Evolutionary conservation across 2,797 vertebrate genomes (phyloP), one percentile per base, ranked within the genome.

Genomic region (Knipowitschia caucasica): DNA sequence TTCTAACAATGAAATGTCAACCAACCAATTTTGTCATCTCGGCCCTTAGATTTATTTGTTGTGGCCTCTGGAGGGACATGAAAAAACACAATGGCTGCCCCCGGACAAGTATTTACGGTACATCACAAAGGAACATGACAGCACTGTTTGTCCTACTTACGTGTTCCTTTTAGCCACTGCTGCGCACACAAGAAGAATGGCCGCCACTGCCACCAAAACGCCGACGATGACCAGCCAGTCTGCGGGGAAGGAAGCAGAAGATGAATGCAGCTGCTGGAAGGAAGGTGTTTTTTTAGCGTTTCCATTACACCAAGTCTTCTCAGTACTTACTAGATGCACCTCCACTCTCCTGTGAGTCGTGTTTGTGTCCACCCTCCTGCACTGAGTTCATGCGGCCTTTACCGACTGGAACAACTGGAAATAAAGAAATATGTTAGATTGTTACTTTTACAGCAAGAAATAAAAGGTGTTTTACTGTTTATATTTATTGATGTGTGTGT

Each of bases 211-310:
- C 29, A 77, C 45, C 11, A 89, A 35, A 36, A 83, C 79, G 6
- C 27, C 1, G 1, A 89, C 0, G 47, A 91, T 78, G 6, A 92
- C 59, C 63, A 88, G 50, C 89, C 82, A 90, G 63, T 85, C 91
- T 92, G 62, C 2, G 50, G 65, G 35, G 67, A 36, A 71, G 39
- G 77, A 5, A 34, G 65, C n/a, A 64, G 49, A 6, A 23, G 17
- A 49, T 25, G 43, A 2, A 50, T 29, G 44, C 15, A 25, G 21
- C n/a, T 10, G 35, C 10, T 17, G 7, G 18, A 10, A 9, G 18
- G 21, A 4, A 20, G 7, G 12, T 34, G 5, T 34, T n/a, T 2
- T 10, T 20, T 39, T 11, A 4, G 18, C 14, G 1, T 8, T 2
- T 26, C 23, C 15, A 14, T 43, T 7, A 6, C n/a, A n/a, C n/a